phyloP scores from a whole-genome alignment of 2,888 invertebrate genomes.

The Eledone cirrhosa region DNA sequence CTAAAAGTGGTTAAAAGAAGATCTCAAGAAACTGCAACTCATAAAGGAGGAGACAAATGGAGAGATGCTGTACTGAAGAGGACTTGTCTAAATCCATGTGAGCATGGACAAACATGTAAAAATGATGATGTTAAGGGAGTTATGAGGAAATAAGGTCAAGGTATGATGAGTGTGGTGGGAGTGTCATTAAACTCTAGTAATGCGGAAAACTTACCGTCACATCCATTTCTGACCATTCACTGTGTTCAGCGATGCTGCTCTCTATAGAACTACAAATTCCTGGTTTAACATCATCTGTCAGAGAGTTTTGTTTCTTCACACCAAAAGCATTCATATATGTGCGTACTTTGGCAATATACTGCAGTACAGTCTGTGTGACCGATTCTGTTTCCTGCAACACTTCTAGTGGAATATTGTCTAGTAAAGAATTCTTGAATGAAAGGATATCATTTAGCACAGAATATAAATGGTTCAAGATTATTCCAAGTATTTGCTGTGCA shows the following conservation, averaged over 20 bases:
- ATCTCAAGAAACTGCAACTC: too few relatives aligned
- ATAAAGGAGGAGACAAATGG: too few relatives aligned
- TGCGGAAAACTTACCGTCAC: conserved; percentile 22
- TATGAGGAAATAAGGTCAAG: too few relatives aligned
- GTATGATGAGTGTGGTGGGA: too few relatives aligned
- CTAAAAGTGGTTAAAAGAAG: too few relatives aligned
- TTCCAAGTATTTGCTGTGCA: conserved; percentile 51
- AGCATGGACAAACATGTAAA: too few relatives aligned
- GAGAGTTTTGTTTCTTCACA: conserved; percentile 28
- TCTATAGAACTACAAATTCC: conserved; percentile 15
- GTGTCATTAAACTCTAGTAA: too few relatives aligned
- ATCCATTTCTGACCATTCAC: conserved; percentile 9
- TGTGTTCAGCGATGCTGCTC: neutral
- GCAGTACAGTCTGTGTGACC: conserved; percentile 35
- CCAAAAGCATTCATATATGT: conserved; percentile 36
- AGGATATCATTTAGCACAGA: conserved; percentile 48
- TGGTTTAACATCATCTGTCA: conserved; percentile 5
- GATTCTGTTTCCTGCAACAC: conserved; percentile 34
- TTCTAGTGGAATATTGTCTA: neutral
- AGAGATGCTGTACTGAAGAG: too few relatives aligned
- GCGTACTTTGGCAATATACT: conserved; percentile 45
- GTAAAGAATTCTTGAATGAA: neutral
- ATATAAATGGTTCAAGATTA: conserved; percentile 54
- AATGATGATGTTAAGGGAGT: too few relatives aligned
- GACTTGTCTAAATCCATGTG: too few relatives aligned